Evolutionary conservation across 2,888 invertebrate species (phyloP).

Genomic region (Athetis lepigone): DNA sequence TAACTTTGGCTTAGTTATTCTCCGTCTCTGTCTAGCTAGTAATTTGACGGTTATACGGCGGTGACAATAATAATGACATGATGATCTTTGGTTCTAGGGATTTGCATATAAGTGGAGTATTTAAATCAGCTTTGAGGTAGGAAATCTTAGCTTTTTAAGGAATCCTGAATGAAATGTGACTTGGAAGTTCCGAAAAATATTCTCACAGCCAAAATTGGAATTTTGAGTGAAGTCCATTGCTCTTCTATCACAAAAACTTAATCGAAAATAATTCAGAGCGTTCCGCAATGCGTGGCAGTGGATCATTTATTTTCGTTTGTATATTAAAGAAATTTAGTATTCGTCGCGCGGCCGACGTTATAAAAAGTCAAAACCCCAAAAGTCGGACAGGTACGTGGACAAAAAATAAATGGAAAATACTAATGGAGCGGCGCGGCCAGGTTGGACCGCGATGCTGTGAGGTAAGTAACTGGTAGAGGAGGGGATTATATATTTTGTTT

Average conservation of each 20-base stretch:
- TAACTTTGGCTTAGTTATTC: too few species aligned
- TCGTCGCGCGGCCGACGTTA: conserved; percentile 86
- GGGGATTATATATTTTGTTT: conserved; percentile 28
- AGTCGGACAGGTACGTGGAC: conserved; percentile 90
- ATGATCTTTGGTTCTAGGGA: not conserved
- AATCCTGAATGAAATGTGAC: not conserved
- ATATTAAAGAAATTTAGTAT: conserved; percentile 88
- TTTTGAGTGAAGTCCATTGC: conserved; percentile 29
- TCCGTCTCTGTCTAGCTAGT: too few species aligned
- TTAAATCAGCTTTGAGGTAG: not conserved
- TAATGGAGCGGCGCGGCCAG: conserved; percentile 88
- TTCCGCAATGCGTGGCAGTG: conserved; percentile 77
- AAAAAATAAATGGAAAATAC: conserved; percentile 91
- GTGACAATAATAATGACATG: too few species aligned
- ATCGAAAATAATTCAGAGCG: conserved; percentile 81
- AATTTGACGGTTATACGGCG: too few species aligned
- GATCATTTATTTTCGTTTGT: conserved; percentile 87
- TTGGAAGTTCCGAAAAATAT: not conserved
- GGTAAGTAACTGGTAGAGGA: conserved; percentile 74
- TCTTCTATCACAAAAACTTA: conserved; percentile 72
- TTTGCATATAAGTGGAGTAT: not conserved
- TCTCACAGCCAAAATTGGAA: conserved; percentile 23
- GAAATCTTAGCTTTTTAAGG: not conserved
- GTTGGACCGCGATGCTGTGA: conserved; percentile 76
- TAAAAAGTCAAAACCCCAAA: conserved; percentile 88